phyloP scores from a whole-genome alignment of 2,797 vertebrate species.

The Peromyscus nudipes region DNA sequence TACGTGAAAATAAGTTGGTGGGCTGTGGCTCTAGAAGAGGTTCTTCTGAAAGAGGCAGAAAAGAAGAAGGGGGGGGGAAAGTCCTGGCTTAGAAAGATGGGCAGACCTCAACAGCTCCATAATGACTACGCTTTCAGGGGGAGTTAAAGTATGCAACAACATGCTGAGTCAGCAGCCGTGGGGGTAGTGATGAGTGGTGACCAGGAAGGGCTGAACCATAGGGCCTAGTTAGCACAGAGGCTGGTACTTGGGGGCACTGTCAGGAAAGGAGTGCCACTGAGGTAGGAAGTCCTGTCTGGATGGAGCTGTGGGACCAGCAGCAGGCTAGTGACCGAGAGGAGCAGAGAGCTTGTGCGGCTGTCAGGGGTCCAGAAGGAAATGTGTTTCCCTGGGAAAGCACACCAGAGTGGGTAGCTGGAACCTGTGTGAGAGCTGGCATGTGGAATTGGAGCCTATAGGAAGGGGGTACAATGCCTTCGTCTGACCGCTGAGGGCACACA shows the following conservation, averaged over 20 bases:
- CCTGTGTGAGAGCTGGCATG: background rate
- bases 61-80: background rate
- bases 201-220: background rate
- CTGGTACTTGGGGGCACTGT: background rate
- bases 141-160: background rate
- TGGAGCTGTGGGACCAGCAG: background rate
- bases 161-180: background rate
- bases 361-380: fast-evolving
- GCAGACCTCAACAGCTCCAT: background rate
- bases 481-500: no score
- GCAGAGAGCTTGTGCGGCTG: no score
- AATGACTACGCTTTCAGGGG: background rate
- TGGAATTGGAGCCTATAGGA: fast-evolving
- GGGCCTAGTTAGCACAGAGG: background rate
- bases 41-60: background rate
- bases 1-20: background rate
- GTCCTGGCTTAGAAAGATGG: background rate
- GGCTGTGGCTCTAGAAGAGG: background rate
- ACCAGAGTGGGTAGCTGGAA: no score
- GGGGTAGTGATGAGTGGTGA: fast-evolving
- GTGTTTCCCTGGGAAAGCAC: no score
- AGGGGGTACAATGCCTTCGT: no score
- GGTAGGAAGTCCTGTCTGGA: background rate
- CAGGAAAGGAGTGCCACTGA: background rate
- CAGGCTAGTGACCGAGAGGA: background rate